phyloP scores from a whole-genome alignment of 2,113 vertebrate species.

The Sinocyclocheilus maitianheensis region DNA sequence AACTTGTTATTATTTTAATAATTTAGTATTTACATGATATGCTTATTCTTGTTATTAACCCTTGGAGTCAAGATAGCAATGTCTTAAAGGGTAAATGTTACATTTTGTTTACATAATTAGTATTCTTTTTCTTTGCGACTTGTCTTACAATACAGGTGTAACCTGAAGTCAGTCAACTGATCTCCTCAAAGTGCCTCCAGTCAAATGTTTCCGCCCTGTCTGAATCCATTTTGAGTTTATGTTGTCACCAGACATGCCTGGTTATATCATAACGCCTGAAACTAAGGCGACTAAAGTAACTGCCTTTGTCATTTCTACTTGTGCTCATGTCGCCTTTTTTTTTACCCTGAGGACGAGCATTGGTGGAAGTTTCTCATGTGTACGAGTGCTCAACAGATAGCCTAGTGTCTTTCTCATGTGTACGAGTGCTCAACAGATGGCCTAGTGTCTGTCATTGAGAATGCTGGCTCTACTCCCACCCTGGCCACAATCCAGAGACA shows the following conservation, averaged over 20 bases:
- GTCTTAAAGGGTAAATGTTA: not conserved
- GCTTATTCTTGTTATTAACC: too few relatives aligned
- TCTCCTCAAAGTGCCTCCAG: not conserved
- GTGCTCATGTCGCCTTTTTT: conserved; percentile 8
- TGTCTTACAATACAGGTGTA: not conserved
- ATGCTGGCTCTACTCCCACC: conserved; percentile 46
- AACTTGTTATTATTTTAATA: not conserved
- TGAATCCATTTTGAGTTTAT: conserved; percentile 11
- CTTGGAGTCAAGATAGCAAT: not conserved
- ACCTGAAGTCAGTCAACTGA: conserved; percentile 3
- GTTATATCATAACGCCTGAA: too few relatives aligned
- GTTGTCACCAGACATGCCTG: not conserved
- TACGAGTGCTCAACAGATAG: conserved; percentile 45
- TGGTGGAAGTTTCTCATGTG: conserved; percentile 43
- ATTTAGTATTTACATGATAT: not conserved
- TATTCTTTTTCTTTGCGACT: not conserved
- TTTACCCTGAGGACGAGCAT: not conserved
- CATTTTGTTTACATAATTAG: not conserved
- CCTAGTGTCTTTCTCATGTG: conserved; percentile 50
- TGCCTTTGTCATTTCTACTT: not conserved
- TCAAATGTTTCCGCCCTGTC: conserved; percentile 6
- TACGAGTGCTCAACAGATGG: conserved; percentile 45
- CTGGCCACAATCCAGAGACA: conserved; percentile 45
- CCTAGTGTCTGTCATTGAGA: conserved; percentile 54
- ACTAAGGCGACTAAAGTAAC: too few relatives aligned